Conservation (phyloP, 2,888 invertebrate species). For the Chirona hameri region DNA sequence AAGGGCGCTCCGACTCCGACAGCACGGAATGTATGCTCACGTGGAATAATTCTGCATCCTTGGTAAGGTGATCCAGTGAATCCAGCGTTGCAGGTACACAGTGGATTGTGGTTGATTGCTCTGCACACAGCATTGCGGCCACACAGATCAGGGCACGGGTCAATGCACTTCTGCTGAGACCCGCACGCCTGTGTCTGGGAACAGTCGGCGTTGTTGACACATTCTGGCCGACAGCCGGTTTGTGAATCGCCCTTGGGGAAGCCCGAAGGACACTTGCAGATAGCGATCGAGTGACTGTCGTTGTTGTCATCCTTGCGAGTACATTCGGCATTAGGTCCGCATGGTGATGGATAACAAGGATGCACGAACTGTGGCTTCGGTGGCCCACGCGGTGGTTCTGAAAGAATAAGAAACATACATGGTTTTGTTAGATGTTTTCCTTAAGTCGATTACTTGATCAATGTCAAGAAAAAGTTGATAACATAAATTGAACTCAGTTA, state of each 20-base stretch:
- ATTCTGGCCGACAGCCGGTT: constrained; percentile 62
- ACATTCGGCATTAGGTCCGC: constrained; percentile 61
- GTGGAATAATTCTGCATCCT: constrained; percentile 55
- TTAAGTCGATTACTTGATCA: no score
- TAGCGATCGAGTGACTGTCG: constrained; percentile 46
- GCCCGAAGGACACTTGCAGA: constrained; percentile 66
- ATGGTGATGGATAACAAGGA: constrained; percentile 47
- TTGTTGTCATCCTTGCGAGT: constrained; percentile 33
- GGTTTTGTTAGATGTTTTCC: no score
- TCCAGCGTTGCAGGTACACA: constrained; percentile 81
- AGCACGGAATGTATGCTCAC: background rate
- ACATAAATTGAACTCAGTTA: no score
- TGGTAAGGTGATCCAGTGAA: constrained; percentile 71
- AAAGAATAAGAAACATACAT: no score
- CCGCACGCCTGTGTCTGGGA: constrained; percentile 71
- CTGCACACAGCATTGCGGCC: constrained; percentile 50
- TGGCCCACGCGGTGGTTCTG: background rate
- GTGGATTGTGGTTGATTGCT: constrained; percentile 50
- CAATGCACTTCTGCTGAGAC: constrained; percentile 58
- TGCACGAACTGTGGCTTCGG: background rate
- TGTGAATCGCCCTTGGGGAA: constrained; percentile 58
- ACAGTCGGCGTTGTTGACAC: constrained; percentile 78
- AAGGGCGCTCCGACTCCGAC: no score
- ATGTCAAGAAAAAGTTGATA: no score
- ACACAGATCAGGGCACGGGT: constrained; percentile 57